phyloP scores from a whole-genome alignment of 2,797 vertebrate species.

The Sebastes iracundus region DNA sequence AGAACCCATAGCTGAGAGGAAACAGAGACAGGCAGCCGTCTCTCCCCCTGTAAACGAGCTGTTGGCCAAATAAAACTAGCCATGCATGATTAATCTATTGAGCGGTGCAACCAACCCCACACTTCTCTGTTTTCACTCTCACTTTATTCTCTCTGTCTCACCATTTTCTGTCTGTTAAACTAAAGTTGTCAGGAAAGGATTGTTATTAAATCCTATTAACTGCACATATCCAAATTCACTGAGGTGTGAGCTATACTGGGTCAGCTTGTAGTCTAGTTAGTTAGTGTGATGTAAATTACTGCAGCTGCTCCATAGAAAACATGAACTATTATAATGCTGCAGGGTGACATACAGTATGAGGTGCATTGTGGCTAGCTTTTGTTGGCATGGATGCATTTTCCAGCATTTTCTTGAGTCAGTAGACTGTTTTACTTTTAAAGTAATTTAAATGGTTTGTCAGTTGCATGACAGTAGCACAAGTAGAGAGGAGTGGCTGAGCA shows the following conservation, averaged over 20 bases:
- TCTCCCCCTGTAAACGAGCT: conserved; percentile 29
- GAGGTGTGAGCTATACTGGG: neutral
- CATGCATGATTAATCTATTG: conserved; percentile 77
- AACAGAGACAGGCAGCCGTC: conserved; percentile 22
- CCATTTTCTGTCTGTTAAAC: neutral
- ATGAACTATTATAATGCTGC: neutral
- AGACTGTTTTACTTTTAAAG: neutral
- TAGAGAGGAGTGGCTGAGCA: neutral
- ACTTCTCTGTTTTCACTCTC: conserved; percentile 11
- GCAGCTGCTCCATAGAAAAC: conserved; percentile 4
- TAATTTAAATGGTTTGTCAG: neutral
- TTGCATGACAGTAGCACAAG: neutral
- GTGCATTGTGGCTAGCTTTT: neutral
- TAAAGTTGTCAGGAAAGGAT: neutral
- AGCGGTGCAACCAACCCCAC: conserved; percentile 42
- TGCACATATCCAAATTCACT: neutral
- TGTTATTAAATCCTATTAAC: neutral
- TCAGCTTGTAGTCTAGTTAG: conserved; percentile 17
- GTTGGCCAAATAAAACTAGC: conserved; percentile 53
- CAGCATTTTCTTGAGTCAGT: neutral
- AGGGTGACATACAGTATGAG: neutral
- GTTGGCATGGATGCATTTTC: neutral
- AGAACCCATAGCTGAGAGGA: conserved; percentile 65
- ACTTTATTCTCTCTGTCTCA: neutral
- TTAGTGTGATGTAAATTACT: conserved; percentile 3